Percentiles rank a stretch among this genome's conserved stretches.
Evolutionary conservation across 2,113 vertebrate species (phyloP).

Genomic region (Terrapene triunguis): DNA sequence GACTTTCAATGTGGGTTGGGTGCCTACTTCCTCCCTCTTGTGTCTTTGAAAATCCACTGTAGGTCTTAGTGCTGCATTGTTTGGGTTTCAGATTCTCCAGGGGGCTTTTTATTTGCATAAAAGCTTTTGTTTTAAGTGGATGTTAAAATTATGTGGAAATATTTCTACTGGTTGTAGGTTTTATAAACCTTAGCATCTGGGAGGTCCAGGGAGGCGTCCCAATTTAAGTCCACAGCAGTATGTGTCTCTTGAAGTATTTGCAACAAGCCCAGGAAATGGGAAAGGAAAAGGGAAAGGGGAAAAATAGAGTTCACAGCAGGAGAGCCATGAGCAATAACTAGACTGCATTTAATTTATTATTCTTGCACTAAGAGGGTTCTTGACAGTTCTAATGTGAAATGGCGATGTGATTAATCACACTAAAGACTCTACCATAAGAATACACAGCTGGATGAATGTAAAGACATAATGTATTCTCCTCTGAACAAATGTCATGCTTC

Average conservation of each 20-base stretch:
- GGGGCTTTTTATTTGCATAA: not conserved
- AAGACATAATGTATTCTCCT: conserved; percentile 10
- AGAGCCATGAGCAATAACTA: not conserved
- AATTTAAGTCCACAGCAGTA: not conserved
- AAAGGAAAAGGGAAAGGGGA: not conserved
- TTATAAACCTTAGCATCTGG: not conserved
- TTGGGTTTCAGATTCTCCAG: not conserved
- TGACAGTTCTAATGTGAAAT: conserved; percentile 5
- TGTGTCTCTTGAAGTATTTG: not conserved
- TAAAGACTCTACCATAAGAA: not conserved
- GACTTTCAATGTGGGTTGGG: not conserved
- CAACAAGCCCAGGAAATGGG: not conserved
- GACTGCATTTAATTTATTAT: not conserved
- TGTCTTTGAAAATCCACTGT: not conserved
- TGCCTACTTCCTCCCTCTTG: not conserved
- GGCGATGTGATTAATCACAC: conserved; percentile 12
- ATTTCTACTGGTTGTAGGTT: not conserved
- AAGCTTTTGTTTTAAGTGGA: not conserved
- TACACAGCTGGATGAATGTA: not conserved
- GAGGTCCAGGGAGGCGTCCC: not conserved
- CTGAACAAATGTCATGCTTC: not conserved
- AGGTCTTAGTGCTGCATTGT: not conserved
- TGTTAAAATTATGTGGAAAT: not conserved
- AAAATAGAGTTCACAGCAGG: not conserved
- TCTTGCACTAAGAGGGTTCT: conserved; percentile 8